phyloP scores from a whole-genome alignment of 1,140 invertebrate species.

The Paraescarpia echinospica region DNA sequence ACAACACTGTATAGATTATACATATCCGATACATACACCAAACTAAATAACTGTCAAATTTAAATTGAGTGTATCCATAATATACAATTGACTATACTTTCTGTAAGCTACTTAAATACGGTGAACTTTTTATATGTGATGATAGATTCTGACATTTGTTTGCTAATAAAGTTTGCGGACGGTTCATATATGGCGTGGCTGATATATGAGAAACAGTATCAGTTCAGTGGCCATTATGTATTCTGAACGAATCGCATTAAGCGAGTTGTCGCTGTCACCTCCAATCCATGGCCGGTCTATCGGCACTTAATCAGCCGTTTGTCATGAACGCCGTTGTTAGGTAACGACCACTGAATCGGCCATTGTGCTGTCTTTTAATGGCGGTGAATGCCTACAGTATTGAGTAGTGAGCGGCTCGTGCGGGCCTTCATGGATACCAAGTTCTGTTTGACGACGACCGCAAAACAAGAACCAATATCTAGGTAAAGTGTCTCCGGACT shows the following conservation, averaged over 20 bases:
- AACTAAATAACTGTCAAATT: not conserved
- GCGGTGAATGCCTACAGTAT: not conserved
- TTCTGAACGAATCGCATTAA: not conserved
- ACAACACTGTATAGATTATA: conserved; percentile 12
- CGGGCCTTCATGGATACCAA: not conserved
- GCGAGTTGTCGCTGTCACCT: not conserved
- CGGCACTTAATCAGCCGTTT: not conserved
- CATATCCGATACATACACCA: not conserved
- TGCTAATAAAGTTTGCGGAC: not conserved
- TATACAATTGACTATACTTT: not conserved
- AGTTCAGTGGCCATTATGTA: not conserved
- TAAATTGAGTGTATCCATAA: not conserved
- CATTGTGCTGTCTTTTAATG: not conserved
- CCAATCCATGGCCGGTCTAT: not conserved
- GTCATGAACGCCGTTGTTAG: not conserved
- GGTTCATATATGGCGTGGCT: not conserved
- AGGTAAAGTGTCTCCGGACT: not conserved
- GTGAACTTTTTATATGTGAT: not conserved
- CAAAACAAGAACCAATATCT: not conserved
- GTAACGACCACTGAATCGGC: not conserved
- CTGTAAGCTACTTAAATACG: not conserved
- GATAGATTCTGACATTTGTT: not conserved
- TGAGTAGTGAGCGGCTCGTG: not conserved
- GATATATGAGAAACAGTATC: not conserved
- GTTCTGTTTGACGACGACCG: not conserved